These are phyloP conservation scores for Ennomos quercinarius DNA, from an alignment of 2,888 invertebrate genomes.

Conservation along the genomic window DNA sequence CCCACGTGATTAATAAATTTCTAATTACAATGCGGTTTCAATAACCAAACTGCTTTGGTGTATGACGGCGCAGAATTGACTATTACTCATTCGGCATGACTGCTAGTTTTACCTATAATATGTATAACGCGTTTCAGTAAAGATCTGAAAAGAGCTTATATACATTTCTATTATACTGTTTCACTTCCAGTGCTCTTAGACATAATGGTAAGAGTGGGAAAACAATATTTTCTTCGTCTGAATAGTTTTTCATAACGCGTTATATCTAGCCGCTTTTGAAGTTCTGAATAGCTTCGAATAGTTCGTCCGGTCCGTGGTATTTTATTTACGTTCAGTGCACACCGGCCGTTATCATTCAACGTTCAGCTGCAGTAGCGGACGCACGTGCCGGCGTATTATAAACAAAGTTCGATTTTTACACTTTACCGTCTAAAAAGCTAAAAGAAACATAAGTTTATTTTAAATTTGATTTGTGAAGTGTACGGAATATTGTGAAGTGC, in stretches of 20 bases:
- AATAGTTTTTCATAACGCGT: too few species aligned
- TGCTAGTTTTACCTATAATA: constrained; percentile 8
- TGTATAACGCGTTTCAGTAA: too few species aligned
- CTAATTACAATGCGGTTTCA: too few species aligned
- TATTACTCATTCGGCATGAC: constrained; percentile 25
- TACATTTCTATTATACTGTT: too few species aligned
- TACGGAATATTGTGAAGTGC: constrained; percentile 16
- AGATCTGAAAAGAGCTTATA: too few species aligned
- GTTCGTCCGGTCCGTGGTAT: constrained; percentile 3
- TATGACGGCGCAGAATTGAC: constrained; percentile 20
- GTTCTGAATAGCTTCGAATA: neutral
- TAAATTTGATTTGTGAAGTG: constrained; percentile 30
- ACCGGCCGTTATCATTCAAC: constrained; percentile 65
- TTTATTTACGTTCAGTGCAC: constrained; percentile 46
- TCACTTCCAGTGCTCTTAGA: too few species aligned
- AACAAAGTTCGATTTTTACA: constrained; percentile 42
- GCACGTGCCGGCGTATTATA: constrained; percentile 51
- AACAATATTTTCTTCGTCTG: too few species aligned
- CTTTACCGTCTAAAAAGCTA: constrained; percentile 34
- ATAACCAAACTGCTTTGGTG: neutral
- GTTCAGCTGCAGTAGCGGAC: constrained; percentile 51
- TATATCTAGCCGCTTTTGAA: neutral
- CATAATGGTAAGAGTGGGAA: too few species aligned
- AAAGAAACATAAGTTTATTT: neutral
- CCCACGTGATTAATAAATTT: too few species aligned